Evolutionary conservation across 2,113 vertebrate genomes (phyloP).

Genomic region (Varanus salvator): DNA sequence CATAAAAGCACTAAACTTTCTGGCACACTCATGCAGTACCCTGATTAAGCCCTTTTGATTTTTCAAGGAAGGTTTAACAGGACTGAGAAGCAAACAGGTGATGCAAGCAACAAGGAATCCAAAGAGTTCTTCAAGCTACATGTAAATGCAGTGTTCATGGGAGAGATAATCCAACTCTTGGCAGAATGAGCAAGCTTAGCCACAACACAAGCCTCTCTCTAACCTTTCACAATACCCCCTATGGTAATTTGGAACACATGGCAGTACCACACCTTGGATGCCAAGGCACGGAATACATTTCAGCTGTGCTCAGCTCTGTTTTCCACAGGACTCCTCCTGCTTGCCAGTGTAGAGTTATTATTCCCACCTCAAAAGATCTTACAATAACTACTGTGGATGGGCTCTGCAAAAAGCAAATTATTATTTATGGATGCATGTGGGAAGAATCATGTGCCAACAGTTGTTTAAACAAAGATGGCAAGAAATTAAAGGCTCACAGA

Average conservation of each 20-base stretch:
- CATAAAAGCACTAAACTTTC: slow-evolving; percentile 55
- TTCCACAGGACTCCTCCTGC: neutral
- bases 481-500: neutral
- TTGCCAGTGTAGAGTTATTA: neutral
- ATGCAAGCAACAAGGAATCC: slow-evolving; percentile 66
- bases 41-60: slow-evolving; percentile 58
- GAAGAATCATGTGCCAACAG: neutral
- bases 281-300: neutral
- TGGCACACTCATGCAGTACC: slow-evolving; percentile 22
- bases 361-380: neutral
- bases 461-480: neutral
- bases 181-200: neutral
- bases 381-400: neutral
- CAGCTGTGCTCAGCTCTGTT: neutral
- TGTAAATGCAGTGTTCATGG: neutral
- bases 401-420: neutral
- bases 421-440: rapidly evolving
- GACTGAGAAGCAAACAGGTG: slow-evolving; percentile 69
- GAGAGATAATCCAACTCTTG: slow-evolving; percentile 19
- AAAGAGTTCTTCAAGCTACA: slow-evolving; percentile 43
- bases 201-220: rapidly evolving
- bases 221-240: rapidly evolving
- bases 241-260: neutral
- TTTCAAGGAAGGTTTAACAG: slow-evolving; percentile 61
- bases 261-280: neutral